These are phyloP conservation scores for Myotis myotis DNA, from an alignment of 2,797 vertebrate species.

Conservation along the genomic window DNA sequence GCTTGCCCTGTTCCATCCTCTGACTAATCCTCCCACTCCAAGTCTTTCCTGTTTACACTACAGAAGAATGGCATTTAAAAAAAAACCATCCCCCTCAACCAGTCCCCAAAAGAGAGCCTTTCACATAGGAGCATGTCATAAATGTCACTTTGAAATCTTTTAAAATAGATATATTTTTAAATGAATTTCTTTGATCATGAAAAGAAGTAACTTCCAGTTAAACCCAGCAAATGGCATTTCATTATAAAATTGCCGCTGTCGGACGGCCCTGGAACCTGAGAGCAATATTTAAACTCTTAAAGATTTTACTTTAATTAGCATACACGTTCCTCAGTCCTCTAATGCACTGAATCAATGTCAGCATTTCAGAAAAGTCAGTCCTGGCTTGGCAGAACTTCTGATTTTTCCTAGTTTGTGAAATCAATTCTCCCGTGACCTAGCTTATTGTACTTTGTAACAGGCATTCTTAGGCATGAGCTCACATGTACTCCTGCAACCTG, in stretches of 20 bases:
- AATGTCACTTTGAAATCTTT: conserved; percentile 32
- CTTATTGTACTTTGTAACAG: neutral
- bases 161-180: neutral
- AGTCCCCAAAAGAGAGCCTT: neutral
- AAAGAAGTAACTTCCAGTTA: conserved; percentile 3
- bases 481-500: conserved; percentile 29
- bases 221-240: neutral
- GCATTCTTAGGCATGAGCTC: neutral
- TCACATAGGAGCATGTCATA: neutral
- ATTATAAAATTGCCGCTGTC: neutral
- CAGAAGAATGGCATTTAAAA: conserved; percentile 49
- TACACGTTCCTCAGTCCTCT: neutral
- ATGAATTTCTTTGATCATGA: neutral
- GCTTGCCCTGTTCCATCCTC: conserved; percentile 8
- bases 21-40: conserved; percentile 67
- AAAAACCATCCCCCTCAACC: neutral
- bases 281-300: neutral
- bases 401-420: neutral
- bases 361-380: neutral
- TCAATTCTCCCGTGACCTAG: neutral
- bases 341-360: neutral
- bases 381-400: neutral
- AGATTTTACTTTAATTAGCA: neutral
- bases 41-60: conserved; percentile 71
- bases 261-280: neutral